Base-by-base conservation (phyloP, 53 echinoderm and acorn worm species). In the Luidia sarsii region DNA sequence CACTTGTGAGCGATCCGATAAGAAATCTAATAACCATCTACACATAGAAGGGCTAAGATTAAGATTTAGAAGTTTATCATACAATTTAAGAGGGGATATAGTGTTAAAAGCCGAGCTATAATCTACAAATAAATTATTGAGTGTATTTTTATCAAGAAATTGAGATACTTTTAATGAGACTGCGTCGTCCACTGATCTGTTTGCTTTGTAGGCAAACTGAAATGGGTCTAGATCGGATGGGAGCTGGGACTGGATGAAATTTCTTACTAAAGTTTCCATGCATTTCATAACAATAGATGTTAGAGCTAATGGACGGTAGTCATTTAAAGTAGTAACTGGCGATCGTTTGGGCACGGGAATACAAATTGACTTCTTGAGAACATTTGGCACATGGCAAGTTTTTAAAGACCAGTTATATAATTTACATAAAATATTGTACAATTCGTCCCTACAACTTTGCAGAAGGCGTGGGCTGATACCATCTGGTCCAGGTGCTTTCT, bases 51-150 rank as follows among this genome's bases (percentile, higher is more conserved):
- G 57, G 11, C 11, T 41, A 11, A 41, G 41, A 11, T 41, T 11
- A 6, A 41, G 41, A 6, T 4, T 21, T 30, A 59, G 6, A 28
- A 59, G 25, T 28, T 59, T 23, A 30, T 59, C 27, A 59, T 59
- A 28, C 4, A 59, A 25, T 41, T 67, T 67, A 67, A 67, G 19
- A 41, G 24, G 67, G 5, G 39, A 67, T n/a, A 68, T 49, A 49
- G 48, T 48, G 49, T 68, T 68, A 49, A 68, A 68, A 46, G 50
- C 50, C 49, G 50, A 68, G 38, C 68, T 48, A 41, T 48, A 68
- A 68, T 68, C 68, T 39, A 68, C 68, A 68, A 68, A 68, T 68
- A 68, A 68, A 67, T 67, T 41, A 43, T 67, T 67, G 43, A 45
- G 67, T 1, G 11, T 23, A 67, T 67, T 59, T 30, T 59, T 59